Conservation (phyloP, 2,113 vertebrate species). For the Oreochromis spilurus region DNA sequence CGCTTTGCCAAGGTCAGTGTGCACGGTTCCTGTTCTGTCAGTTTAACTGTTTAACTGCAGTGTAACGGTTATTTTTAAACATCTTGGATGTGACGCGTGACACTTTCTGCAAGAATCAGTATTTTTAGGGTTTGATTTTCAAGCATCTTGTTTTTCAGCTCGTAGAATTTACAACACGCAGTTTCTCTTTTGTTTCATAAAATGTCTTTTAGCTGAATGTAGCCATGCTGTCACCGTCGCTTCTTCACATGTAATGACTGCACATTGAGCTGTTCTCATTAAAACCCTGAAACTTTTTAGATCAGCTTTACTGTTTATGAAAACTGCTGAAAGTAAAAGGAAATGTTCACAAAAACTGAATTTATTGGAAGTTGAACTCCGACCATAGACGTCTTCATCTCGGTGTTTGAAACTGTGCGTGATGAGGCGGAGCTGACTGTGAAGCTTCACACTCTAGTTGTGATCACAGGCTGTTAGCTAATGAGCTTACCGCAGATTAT, state of each 20-base stretch:
- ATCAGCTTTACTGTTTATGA: rapidly evolving
- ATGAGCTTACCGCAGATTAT: background rate
- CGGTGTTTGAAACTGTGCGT: background rate
- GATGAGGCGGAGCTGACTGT: background rate
- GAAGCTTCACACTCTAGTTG: background rate
- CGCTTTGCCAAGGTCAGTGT: slow-evolving; percentile 90
- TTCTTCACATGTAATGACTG: background rate
- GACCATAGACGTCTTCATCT: background rate
- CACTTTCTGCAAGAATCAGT: background rate
- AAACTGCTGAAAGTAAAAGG: background rate
- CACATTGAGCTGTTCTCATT: background rate
- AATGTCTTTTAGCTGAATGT: background rate
- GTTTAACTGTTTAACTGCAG: background rate
- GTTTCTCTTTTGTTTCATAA: background rate
- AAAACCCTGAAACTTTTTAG: rapidly evolving
- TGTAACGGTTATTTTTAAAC: background rate
- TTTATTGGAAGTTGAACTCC: background rate
- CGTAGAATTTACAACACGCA: background rate
- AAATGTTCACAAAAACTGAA: background rate
- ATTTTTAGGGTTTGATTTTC: background rate
- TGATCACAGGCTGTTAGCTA: background rate
- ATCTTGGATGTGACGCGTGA: background rate
- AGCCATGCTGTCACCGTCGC: background rate
- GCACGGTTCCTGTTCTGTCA: background rate
- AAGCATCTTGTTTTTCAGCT: background rate